Percentiles rank a stretch among this genome's conserved stretches.
phyloP scores from a whole-genome alignment of 2,888 invertebrate species.

The Heliconius cydno region DNA sequence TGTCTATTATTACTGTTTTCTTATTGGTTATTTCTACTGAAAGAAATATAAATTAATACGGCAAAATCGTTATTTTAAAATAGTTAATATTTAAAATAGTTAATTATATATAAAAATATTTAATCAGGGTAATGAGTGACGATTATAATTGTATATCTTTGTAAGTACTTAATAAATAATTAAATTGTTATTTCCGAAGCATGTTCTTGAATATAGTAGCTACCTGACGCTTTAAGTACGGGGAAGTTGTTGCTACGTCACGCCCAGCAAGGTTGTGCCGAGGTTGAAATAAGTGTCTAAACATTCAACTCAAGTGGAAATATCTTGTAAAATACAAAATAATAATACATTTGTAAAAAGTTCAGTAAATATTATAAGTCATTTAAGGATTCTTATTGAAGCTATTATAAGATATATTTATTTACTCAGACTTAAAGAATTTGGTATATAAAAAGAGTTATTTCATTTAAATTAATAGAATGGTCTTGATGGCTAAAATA shows the following conservation, averaged over 20 bases:
- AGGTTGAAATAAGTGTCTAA: constrained; percentile 14
- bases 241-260: constrained; percentile 9
- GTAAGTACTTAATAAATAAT: not conserved
- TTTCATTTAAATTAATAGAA: not conserved
- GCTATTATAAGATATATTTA: not conserved
- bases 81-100: too few species aligned
- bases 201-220: constrained; percentile 10
- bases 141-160: not conserved
- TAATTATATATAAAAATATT: not conserved
- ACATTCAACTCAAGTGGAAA: constrained; percentile 3
- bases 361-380: not conserved
- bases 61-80: too few species aligned
- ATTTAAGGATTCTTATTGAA: not conserved
- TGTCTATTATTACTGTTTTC: not conserved
- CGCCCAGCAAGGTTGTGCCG: constrained; percentile 7
- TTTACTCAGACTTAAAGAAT: not conserved
- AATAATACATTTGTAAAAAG: not conserved
- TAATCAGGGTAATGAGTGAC: not conserved
- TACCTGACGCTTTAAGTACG: not conserved
- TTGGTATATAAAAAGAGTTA: not conserved
- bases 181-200: not conserved
- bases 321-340: not conserved
- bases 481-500: not conserved
- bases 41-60: not conserved
- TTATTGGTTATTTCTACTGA: not conserved